These are phyloP conservation scores for Synanceia verrucosa DNA, from an alignment of 2,797 vertebrate genomes.

Conservation along the genomic window DNA sequence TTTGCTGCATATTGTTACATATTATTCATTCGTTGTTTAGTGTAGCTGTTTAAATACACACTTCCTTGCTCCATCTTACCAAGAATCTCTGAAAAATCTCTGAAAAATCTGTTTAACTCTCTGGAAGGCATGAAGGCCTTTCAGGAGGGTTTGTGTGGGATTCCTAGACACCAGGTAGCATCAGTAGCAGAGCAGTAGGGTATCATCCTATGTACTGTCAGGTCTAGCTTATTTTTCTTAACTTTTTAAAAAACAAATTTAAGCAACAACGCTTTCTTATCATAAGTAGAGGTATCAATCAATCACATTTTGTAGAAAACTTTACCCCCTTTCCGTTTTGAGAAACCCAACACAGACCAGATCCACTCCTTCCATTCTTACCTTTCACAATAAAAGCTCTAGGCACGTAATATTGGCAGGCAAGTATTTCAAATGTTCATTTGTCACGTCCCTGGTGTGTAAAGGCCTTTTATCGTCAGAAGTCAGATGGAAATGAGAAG, in stretches of 20 bases:
- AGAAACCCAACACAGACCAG: too few species aligned
- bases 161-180: not conserved
- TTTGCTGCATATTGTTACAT: not conserved
- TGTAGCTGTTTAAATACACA: not conserved
- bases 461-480: not conserved
- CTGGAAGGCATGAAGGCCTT: not conserved
- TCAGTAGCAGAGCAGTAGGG: not conserved
- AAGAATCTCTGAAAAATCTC: not conserved
- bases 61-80: not conserved
- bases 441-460: not conserved
- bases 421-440: too few species aligned
- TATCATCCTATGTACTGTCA: not conserved
- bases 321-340: too few species aligned
- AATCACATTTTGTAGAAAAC: too few species aligned
- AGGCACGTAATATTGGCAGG: too few species aligned
- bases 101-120: not conserved
- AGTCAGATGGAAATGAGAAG: slow-evolving; percentile 21
- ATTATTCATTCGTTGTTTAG: not conserved
- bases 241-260: too few species aligned
- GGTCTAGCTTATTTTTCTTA: not conserved
- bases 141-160: not conserved
- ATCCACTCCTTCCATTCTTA: too few species aligned
- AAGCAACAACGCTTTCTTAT: too few species aligned
- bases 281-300: too few species aligned
- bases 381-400: too few species aligned